A percentile compares a stretch with the other conserved stretches of the same genome.
These are phyloP conservation scores for Caenorhabditis macrosperma DNA, from an alignment of 2,888 invertebrate genomes.

Conservation along the genomic window DNA sequence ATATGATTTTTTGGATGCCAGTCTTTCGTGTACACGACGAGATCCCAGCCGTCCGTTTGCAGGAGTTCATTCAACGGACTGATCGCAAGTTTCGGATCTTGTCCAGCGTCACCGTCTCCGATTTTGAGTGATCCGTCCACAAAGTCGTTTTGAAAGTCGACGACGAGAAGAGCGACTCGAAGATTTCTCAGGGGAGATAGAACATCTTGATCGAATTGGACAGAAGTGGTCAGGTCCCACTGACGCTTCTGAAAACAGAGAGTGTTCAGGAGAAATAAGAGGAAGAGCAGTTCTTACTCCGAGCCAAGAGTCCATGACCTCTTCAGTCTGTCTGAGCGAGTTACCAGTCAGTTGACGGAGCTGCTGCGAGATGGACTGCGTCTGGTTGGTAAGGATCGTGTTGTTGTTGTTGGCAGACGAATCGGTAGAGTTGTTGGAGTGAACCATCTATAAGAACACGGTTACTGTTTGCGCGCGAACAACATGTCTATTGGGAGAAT, in stretches of 20 bases:
- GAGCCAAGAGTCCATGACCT: constrained; percentile 53
- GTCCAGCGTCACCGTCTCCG: constrained; percentile 82
- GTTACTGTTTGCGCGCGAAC: constrained; percentile 21
- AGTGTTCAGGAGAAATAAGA: neutral
- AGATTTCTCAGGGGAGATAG: constrained; percentile 58
- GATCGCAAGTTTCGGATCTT: constrained; percentile 74
- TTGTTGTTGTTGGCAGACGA: constrained; percentile 44
- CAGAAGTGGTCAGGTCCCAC: constrained; percentile 36
- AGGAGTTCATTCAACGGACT: constrained; percentile 71
- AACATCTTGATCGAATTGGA: constrained; percentile 45
- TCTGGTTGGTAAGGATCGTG: constrained; percentile 43
- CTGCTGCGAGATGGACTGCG: constrained; percentile 49
- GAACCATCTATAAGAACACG: constrained; percentile 45
- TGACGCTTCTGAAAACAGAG: constrained; percentile 31
- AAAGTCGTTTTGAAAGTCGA: constrained; percentile 98
- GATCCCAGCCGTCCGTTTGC: constrained; percentile 59
- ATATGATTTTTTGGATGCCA: constrained; percentile 98
- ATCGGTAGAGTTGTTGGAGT: constrained; percentile 34
- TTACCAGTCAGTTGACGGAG: constrained; percentile 44
- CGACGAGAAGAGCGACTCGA: constrained; percentile 88
- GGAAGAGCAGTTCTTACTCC: constrained; percentile 21
- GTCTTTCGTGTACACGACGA: constrained; percentile 88
- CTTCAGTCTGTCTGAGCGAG: constrained; percentile 29
- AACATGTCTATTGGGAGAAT: constrained; percentile 6
- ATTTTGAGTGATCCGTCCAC: constrained; percentile 94